Evolutionary conservation across 2,797 vertebrate genomes (phyloP), one percentile per base, ranked within the genome.

Genomic region (Australoheros facetus): DNA sequence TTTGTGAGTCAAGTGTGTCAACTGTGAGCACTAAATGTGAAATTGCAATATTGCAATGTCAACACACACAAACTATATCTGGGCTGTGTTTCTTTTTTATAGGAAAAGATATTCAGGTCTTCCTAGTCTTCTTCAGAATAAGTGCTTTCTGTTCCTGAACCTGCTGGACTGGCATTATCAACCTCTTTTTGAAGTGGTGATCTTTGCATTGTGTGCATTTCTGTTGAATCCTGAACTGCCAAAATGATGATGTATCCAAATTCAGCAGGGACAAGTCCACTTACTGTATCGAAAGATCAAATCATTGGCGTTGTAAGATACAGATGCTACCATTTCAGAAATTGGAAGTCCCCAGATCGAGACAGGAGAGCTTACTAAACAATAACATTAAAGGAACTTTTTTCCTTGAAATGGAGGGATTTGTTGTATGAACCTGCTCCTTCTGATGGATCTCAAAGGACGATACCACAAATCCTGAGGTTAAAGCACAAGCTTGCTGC

Each of bases 41-140:
- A 94, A 95, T 95, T 97, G 96, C 96, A 96, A 96, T 94, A 96
- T 96, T 96, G 95, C 96, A 96, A 96, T 96, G 95, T 97, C 93
- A 82, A 94, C 84, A 92, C 91, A 94, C 92, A 93, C 89, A 89
- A 87, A 91, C 88, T 90, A 88, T 94, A 92, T 94, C 91, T 95
- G 94, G 92, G 93, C 94, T 94, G 94, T 95, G 92, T 93, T 93
- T 96, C 94, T 96, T 97, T 97, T 97, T 95, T 94, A 96, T 92
- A 95, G 93, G 92, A 93, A 95, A 95, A 95, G 93, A 95, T 97
- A 97, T 96, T 98, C 97, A 99, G 97, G 97, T 99, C 98, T 99
- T 99, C 98, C 98, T 98, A 96, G 97, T 98, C 96, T 98, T 98
- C 96, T 98, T 97, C 97, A 97, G 96, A 97, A 96, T 95, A 97